A percentile compares a stretch with the other conserved stretches of the same genome.
Evolutionary conservation across 2,113 vertebrate species (phyloP).

Genomic region (Prionailurus bengalensis): DNA sequence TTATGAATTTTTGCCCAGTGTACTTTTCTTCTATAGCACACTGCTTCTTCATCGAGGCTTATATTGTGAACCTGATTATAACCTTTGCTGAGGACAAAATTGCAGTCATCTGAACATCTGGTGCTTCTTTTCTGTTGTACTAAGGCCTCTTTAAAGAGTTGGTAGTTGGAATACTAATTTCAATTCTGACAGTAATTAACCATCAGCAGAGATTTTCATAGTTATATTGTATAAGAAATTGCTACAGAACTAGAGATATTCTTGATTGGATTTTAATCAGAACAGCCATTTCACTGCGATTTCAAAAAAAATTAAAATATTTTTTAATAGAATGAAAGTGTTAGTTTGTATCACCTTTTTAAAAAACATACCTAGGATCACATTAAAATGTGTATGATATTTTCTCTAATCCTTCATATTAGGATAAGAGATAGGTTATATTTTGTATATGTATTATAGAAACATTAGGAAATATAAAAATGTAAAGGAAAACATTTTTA

Average conservation of each 20-base stretch:
- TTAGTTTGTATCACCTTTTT: not conserved
- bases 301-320: not conserved
- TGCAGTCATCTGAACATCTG: constrained; percentile 66
- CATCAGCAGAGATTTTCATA: constrained; percentile 15
- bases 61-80: constrained; percentile 68
- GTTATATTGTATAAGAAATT: constrained; percentile 22
- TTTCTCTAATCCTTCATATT: not conserved
- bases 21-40: constrained; percentile 43
- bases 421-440: not conserved
- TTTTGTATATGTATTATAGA: not conserved
- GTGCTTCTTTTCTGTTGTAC: constrained; percentile 35
- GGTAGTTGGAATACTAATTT: constrained; percentile 57
- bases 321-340: not conserved
- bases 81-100: constrained; percentile 68
- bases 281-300: not conserved
- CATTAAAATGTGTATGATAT: not conserved
- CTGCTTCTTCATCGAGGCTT: constrained; percentile 22
- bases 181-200: constrained; percentile 45
- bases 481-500: not conserved
- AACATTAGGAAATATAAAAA: not conserved
- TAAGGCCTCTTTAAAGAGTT: constrained; percentile 47
- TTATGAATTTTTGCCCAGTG: constrained; percentile 50
- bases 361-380: not conserved
- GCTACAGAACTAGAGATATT: not conserved
- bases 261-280: constrained; percentile 40